Percentiles rank a stretch among this genome's conserved stretches.
Evolutionary conservation across 2,113 vertebrate genomes (phyloP).

Genomic region (Alethe diademata): DNA sequence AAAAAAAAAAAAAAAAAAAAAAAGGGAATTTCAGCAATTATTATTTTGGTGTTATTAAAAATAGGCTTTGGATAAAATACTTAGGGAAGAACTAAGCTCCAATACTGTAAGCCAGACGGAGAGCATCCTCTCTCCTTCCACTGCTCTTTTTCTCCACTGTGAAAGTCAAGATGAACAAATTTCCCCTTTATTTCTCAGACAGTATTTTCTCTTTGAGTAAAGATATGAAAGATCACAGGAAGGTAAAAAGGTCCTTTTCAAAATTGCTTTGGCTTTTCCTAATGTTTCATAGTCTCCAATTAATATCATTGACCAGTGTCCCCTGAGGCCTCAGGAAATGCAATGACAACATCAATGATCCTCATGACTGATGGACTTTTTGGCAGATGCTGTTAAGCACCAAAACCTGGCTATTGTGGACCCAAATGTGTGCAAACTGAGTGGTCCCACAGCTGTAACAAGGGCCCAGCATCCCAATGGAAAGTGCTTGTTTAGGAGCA

Average conservation of each 20-base stretch:
- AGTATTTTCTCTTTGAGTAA: not conserved
- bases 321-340: not conserved
- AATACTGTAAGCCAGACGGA: not conserved
- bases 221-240: not conserved
- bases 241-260: not conserved
- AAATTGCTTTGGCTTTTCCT: not conserved
- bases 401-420: not conserved
- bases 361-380: not conserved
- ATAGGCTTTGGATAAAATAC: not conserved
- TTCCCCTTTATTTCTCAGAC: not conserved
- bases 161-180: not conserved
- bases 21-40: not conserved
- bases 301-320: not conserved
- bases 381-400: not conserved
- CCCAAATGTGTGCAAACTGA: not conserved
- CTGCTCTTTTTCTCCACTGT: not conserved
- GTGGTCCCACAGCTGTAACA: not conserved
- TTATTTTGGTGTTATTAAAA: not conserved
- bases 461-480: not conserved
- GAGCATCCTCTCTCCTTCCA: not conserved
- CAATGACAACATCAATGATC: not conserved
- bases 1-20: not conserved
- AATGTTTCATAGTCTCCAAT: not conserved
- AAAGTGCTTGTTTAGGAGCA: not conserved
- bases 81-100: not conserved